Evolutionary conservation across 2,888 invertebrate genomes (phyloP), one percentile per base, ranked within the genome.

Genomic region (Chrysotoxum bicinctum): DNA sequence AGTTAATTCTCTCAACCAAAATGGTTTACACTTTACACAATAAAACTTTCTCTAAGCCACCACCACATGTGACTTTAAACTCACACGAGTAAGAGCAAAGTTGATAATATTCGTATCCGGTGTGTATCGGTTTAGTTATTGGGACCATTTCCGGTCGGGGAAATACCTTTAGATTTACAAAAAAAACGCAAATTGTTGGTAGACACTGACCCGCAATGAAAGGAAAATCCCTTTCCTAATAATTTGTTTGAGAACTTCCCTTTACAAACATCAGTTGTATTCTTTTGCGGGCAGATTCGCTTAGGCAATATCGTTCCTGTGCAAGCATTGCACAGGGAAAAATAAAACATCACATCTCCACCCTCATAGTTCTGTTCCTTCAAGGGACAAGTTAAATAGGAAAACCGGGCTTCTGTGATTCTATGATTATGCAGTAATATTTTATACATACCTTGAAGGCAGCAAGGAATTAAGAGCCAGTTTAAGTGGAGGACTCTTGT

Each of bases 1-100:
- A 66, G 48, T 66, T 73, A 73, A 79, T 58, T 50, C 58, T 40
- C 48, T 58, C 62, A n/a, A 73, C 73, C 73, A 37, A 79, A 73
- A 37, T 58, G 58, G 37, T 37, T 58, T 58, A 58, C 32, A 52
- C 58, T 50, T 68, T 66, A 19, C 37, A 58, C 58, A 73, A 73
- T 66, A 40, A 73, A 73, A 79, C 73, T 56, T 66, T 9, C 40
- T 16, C 10, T 62, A 62, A 54, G 37, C 56, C 21, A 62, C 35
- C 16, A 54, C 9, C 26, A 37, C 40, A 64, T 66, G 54, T 66
- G 56, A 32, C 23, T 60, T 79, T 3, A 12, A 32, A 40, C 32
- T 66, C 48, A 54, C 30, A 26, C 4, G 6, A 26, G n/a, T 26
- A 4, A 14, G 37, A 8, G 5, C 30, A 23, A 23, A 9, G 50